Percentiles rank a stretch among this genome's conserved stretches.
Conservation (phyloP, 2,113 vertebrate genomes). For the Castor canadensis region DNA sequence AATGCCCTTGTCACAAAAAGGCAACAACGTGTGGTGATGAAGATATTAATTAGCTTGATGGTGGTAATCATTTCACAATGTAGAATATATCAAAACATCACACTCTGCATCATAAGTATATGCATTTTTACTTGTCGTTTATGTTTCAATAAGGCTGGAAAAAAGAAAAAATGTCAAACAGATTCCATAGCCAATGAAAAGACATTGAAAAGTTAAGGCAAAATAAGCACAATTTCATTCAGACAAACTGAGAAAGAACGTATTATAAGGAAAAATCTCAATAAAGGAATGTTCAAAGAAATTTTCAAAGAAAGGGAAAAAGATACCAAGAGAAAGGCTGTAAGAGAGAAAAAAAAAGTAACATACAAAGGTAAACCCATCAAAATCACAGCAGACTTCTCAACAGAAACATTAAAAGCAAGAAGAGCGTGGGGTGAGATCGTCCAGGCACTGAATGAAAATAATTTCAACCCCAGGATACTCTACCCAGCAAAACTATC, state of each 20-base stretch:
- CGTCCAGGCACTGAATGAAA: no score
- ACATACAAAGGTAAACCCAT: no score
- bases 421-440: no score
- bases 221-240: background rate
- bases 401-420: no score
- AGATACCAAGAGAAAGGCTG: no score
- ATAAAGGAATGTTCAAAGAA: background rate
- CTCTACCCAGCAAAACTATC: no score
- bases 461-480: no score
- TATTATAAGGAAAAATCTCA: background rate
- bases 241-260: background rate
- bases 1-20: background rate
- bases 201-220: background rate
- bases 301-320: background rate
- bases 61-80: no score
- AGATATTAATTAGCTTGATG: background rate
- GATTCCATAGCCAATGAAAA: background rate
- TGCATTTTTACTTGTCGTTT: background rate
- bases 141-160: background rate
- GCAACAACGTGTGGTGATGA: background rate
- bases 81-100: background rate
- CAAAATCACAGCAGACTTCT: no score
- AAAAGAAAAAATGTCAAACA: background rate
- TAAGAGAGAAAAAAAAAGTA: no score
- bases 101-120: background rate